Percentiles rank a stretch among this genome's conserved stretches.
phyloP scores from a whole-genome alignment of 2,888 invertebrate genomes.

The Ganaspis brasiliensis region DNA sequence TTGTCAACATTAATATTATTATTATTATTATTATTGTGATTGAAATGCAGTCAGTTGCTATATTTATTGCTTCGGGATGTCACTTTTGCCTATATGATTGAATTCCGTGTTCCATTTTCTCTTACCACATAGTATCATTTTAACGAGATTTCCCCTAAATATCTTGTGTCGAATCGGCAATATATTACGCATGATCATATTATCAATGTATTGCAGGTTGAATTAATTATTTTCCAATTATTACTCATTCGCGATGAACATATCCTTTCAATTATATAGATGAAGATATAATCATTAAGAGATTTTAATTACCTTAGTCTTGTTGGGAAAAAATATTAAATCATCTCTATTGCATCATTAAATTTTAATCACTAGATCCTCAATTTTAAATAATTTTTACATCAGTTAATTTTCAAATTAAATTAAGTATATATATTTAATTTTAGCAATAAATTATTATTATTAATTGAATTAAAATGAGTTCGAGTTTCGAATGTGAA shows the following conservation, averaged over 20 bases:
- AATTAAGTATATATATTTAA: too few species aligned
- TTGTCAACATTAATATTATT: too few species aligned
- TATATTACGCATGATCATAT: neutral
- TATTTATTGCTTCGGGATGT: neutral
- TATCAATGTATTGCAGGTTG: neutral
- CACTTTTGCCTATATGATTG: slow-evolving; percentile 2
- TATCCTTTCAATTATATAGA: neutral
- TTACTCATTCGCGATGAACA: neutral
- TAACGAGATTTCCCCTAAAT: neutral
- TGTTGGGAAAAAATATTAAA: neutral
- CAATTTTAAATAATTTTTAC: too few species aligned
- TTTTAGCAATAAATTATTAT: too few species aligned
- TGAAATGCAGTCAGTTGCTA: too few species aligned
- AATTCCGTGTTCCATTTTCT: slow-evolving; percentile 6
- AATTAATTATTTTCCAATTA: slow-evolving; percentile 7
- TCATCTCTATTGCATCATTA: neutral
- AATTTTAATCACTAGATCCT: neutral
- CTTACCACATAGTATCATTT: slow-evolving; percentile 12
- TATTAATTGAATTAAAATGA: too few species aligned
- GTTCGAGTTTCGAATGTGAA: too few species aligned
- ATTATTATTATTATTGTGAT: too few species aligned
- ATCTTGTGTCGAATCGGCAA: neutral
- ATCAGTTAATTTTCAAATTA: neutral
- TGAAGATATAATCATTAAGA: neutral
- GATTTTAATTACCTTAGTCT: slow-evolving; percentile 5